Evolutionary conservation across 2,113 vertebrate species (phyloP), one percentile per base, ranked within the genome.

Genomic region (Periophthalmus modestus): DNA sequence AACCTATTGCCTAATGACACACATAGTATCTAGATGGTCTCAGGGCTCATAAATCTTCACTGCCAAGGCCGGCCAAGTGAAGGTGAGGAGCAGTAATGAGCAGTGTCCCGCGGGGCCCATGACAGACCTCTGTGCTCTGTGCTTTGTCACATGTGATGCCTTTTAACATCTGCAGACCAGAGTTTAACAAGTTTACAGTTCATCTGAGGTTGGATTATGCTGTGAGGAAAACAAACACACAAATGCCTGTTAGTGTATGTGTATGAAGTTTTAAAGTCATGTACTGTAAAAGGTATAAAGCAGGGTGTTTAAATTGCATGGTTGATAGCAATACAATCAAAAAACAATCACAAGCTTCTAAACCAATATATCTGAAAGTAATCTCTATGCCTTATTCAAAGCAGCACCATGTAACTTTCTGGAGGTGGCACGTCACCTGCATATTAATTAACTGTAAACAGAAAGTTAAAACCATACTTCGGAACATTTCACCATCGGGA

Each of bases 1-100:
- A 46, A 83, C 58, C 58, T 15, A 23, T 73, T 54, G 77, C 55
- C 73, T 77, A 72, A 71, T 69, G 73, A 73, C 73, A 73, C 70
- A 69, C 39, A 78, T 43, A 43, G 39, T 79, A 72, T 66, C 57
- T 74, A 77, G 58, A 48, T 12, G 57, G 52, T 59, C 75, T 15
- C 5, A 71, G 48, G 50, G 66, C 54, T 62, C 75, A 66, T 43
- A 59, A 71, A 58, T 76, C 19, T 10, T 28, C 3, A 28, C 54
- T 21, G 72, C 69, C 21, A 18, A 54, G 70, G 63, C 14, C 19
- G 0, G 68, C 61, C 10, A 14, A 66, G 58, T 54, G 39, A 52
- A 74, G 43, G 39, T 16, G 33, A 47, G 12, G 28, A 24, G 15
- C 19, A 33, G 33, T 55, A 23, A 43, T 52, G 47, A 39, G 2